phyloP scores from a whole-genome alignment of 2,113 vertebrate species.

The Hippocampus guttulatus region DNA sequence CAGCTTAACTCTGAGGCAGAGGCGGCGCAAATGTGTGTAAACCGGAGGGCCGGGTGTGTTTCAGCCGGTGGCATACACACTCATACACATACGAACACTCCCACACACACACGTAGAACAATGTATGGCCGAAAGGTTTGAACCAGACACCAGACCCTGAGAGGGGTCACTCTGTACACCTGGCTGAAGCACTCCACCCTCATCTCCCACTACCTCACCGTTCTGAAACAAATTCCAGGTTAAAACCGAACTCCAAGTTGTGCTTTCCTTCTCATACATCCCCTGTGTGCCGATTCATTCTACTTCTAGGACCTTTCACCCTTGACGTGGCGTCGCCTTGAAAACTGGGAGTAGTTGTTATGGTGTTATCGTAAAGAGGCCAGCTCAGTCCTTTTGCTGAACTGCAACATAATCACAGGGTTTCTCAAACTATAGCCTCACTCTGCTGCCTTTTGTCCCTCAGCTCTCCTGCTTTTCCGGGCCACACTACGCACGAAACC shows the following conservation, averaged over 20 bases:
- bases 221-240: neutral
- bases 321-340: constrained; percentile 46
- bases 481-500: neutral
- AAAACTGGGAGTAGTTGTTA: constrained; percentile 47
- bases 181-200: constrained; percentile 49
- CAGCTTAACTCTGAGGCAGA: constrained; percentile 30
- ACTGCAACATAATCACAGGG: constrained; percentile 49
- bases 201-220: constrained; percentile 7
- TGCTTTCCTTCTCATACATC: neutral
- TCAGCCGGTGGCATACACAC: constrained; percentile 39
- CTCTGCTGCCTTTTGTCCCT: constrained; percentile 15
- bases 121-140: constrained; percentile 39
- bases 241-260: neutral
- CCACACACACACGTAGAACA: constrained; percentile 23
- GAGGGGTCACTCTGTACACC: constrained; percentile 47
- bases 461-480: constrained; percentile 22
- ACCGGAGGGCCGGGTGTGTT: constrained; percentile 53
- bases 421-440: neutral
- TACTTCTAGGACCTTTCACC: constrained; percentile 13
- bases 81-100: constrained; percentile 1
- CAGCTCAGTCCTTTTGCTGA: constrained; percentile 24
- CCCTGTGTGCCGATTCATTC: neutral
- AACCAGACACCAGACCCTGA: constrained; percentile 48
- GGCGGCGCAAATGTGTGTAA: constrained; percentile 21
- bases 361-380: constrained; percentile 41